A percentile compares a stretch with the other conserved stretches of the same genome.
Evolutionary conservation across 2,113 vertebrate species (phyloP).

Genomic region (Tapirus terrestris): DNA sequence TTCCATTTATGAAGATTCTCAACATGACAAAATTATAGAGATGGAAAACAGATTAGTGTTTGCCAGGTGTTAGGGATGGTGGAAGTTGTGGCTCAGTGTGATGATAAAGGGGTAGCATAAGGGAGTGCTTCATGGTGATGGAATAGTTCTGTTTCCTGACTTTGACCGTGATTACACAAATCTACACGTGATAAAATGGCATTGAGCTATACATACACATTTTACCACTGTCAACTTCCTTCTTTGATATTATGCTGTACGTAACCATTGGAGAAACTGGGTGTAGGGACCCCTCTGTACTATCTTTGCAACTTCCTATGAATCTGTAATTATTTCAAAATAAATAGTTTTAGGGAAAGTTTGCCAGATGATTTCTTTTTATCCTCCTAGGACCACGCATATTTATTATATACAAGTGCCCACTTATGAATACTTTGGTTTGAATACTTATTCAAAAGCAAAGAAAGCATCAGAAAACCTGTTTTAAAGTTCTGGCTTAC

Average conservation of each 20-base stretch:
- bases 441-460: not conserved
- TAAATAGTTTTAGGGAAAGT: not conserved
- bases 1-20: not conserved
- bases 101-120: not conserved
- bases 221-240: not conserved
- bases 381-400: not conserved
- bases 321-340: not conserved
- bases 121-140: not conserved
- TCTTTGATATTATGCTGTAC: not conserved
- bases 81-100: not conserved
- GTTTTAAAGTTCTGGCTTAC: not conserved
- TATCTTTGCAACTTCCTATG: not conserved
- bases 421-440: not conserved
- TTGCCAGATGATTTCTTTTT: not conserved
- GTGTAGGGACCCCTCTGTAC: not conserved
- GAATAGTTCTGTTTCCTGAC: not conserved
- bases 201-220: not conserved
- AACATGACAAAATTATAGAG: not conserved
- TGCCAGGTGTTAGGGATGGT: not conserved
- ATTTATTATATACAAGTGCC: not conserved
- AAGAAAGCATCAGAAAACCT: not conserved
- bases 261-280: not conserved
- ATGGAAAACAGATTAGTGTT: not conserved
- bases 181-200: not conserved
- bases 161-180: not conserved